A percentile compares a stretch with the other conserved stretches of the same genome.
Conservation (phyloP, 2,797 vertebrate species). For the Sebastes diploproa region DNA sequence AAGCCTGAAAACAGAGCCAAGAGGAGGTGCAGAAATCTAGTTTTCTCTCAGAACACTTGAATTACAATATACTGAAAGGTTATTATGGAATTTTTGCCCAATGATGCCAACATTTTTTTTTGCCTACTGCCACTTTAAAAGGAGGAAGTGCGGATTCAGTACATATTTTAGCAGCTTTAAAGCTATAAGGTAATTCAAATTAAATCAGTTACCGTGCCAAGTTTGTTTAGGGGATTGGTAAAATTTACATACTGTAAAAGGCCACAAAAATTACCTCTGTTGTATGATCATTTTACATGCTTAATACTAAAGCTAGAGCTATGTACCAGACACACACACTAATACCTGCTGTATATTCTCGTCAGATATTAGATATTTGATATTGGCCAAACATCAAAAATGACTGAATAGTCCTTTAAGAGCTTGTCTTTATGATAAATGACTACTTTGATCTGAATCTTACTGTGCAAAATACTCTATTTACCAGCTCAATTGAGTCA, state of each 20-base stretch:
- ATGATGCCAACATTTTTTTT: no score
- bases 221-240: not conserved
- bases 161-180: not conserved
- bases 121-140: no score
- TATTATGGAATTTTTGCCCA: no score
- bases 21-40: no score
- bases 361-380: not conserved
- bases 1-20: no score
- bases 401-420: not conserved
- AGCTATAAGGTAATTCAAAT: not conserved
- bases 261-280: not conserved
- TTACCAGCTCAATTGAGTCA: not conserved
- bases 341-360: not conserved
- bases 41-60: no score
- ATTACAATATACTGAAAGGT: no score
- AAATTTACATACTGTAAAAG: not conserved
- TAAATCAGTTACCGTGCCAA: not conserved
- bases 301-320: not conserved
- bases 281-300: not conserved
- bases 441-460: not conserved
- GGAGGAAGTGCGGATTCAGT: no score
- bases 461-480: not conserved
- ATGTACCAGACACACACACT: not conserved
- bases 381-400: not conserved
- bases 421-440: not conserved